Evolutionary conservation across 2,113 vertebrate species (phyloP).

Genomic region (Monarcha castaneiventris): DNA sequence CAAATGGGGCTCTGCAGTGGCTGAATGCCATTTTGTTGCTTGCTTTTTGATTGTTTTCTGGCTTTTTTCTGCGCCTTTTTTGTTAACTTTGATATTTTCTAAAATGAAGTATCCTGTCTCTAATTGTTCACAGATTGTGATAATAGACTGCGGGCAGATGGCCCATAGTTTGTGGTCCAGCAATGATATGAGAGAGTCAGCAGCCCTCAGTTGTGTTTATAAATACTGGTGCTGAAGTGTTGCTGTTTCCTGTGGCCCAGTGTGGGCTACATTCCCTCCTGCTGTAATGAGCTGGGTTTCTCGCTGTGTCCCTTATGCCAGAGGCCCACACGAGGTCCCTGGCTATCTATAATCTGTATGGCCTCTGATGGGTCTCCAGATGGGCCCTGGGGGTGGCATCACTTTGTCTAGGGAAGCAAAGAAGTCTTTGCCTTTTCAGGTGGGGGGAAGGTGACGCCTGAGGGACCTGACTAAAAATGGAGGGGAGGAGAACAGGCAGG

Average conservation of each 20-base stretch:
- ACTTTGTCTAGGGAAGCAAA: not conserved
- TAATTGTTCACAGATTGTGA: constrained; percentile 42
- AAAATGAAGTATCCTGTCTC: constrained; percentile 2
- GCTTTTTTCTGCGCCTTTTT: not conserved
- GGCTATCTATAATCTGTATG: not conserved
- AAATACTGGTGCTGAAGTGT: not conserved
- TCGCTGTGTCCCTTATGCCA: not conserved
- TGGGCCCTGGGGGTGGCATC: not conserved
- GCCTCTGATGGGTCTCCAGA: not conserved
- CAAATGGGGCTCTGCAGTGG: not conserved
- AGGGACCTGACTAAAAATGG: not conserved
- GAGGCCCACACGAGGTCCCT: not conserved
- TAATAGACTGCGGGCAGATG: constrained; percentile 34
- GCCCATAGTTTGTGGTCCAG: constrained; percentile 29
- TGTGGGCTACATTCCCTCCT: not conserved
- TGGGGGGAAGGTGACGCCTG: not conserved
- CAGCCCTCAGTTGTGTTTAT: not conserved
- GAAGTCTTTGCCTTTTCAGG: not conserved
- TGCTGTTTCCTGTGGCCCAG: not conserved
- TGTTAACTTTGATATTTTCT: constrained; percentile 12
- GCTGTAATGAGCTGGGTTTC: not conserved
- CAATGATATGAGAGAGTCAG: not conserved
- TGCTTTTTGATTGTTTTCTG: not conserved
- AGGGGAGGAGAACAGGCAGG: not conserved
- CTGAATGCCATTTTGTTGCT: not conserved